These are phyloP conservation scores for Antedon mediterranea DNA, from an alignment of 53 echinoderm and acorn worm genomes.

Conservation along the genomic window DNA sequence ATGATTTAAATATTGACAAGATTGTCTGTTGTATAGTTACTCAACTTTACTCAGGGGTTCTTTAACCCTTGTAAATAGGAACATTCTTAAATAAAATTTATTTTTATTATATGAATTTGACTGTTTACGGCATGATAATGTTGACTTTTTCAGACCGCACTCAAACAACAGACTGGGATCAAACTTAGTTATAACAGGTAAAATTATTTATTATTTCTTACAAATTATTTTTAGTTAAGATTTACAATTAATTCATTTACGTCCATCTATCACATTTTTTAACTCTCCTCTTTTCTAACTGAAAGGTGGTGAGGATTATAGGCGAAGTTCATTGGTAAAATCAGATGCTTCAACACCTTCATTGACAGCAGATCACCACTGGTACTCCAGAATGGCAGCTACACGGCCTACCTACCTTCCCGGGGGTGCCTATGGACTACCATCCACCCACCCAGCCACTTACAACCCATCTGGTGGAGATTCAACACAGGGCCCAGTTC, in stretches of 20 bases:
- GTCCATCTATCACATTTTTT: too few relatives aligned
- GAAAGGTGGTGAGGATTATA: not conserved
- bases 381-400: slow-evolving; percentile 45
- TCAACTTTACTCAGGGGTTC: too few relatives aligned
- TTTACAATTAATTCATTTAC: too few relatives aligned
- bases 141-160: not conserved
- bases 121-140: not conserved
- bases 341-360: not conserved
- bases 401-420: slow-evolving; percentile 33
- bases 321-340: not conserved
- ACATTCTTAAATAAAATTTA: too few relatives aligned
- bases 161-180: slow-evolving; percentile 10
- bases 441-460: slow-evolving; percentile 5
- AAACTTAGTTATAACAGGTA: slow-evolving; percentile 71
- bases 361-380: slow-evolving; percentile 26
- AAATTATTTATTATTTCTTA: not conserved
- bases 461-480: not conserved
- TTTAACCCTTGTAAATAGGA: too few relatives aligned
- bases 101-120: too few relatives aligned
- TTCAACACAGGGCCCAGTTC: slow-evolving; percentile 10
- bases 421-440: slow-evolving; percentile 26
- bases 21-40: too few relatives aligned
- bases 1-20: too few relatives aligned
- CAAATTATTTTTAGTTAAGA: too few relatives aligned
- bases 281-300: too few relatives aligned